Base-by-base conservation (phyloP, 2,888 invertebrate species). In the Zele albiditarsus region DNA sequence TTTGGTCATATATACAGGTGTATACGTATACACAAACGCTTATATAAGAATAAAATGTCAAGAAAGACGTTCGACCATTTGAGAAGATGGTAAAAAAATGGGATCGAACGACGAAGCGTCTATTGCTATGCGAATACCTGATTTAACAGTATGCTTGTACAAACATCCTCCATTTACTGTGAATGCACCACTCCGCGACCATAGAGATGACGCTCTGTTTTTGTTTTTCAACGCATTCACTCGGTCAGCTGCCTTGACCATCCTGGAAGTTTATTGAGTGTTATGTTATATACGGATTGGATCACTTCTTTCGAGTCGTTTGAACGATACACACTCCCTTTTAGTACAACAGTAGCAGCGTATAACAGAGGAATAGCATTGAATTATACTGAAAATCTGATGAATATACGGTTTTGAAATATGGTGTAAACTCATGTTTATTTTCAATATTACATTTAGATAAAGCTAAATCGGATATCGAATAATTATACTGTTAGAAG, bases 121-220 rank as follows among this genome's bases (percentile, higher is more conserved):
- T 12, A 42, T 42, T 42, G 42, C 42, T 12, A 2, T 12, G 42
- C 12, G 12, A 42, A 42, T 42, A 42, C 42, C 23, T 23, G 3
- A 23, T 70, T 60, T 5, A 60, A 60, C 60, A 23, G n/a, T 77
- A 77, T 77, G 12, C 12, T 74, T 67, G 67, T 49, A 75, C 77
- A 80, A 80, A 78, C 71, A 75, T 75, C 73, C 65, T 79, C 72
- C 76, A 74, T 77, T 78, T 77, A 73, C 76, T 78, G 53, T 71
- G 75, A 69, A 74, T 78, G 74, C 78, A 75, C 25, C 63, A 73
- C 66, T 67, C 63, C 66, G 73, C 75, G 71, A 75, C 72, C 74
- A 76, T 76, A 79, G 78, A 80, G 71, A 80, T 79, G 77, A 73
- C 71, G 72, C 62, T 31, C 49, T 58, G 38, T 57, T 75, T 73